Conservation (phyloP, 2,797 vertebrate species). For the Emys orbicularis region DNA sequence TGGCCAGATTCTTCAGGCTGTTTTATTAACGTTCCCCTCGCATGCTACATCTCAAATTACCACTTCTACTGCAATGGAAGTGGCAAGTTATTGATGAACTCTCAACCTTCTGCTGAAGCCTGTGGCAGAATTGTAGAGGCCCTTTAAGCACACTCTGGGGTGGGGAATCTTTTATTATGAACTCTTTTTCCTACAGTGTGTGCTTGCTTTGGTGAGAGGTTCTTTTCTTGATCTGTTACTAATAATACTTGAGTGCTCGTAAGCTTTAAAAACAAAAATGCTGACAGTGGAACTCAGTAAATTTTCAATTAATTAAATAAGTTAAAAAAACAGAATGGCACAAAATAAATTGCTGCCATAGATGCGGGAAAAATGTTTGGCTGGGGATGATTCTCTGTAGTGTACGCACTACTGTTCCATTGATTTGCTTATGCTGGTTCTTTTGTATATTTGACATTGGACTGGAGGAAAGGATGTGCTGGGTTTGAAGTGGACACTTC, state of each 20-base stretch:
- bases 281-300: neutral
- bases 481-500: neutral
- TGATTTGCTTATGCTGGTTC: neutral
- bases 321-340: neutral
- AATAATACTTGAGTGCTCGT: neutral
- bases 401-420: neutral
- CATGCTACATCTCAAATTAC: neutral
- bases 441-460: neutral
- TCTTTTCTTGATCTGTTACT: neutral
- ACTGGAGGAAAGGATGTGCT: neutral
- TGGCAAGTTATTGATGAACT: rapidly evolving
- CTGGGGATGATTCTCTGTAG: neutral
- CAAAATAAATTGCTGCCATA: neutral
- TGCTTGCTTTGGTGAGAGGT: neutral
- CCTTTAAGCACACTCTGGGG: rapidly evolving
- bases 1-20: neutral
- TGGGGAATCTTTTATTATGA: neutral
- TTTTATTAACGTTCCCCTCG: rapidly evolving
- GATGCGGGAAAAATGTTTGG: neutral
- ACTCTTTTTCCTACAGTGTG: neutral
- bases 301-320: neutral
- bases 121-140: neutral
- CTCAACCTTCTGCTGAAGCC: neutral
- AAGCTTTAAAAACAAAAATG: neutral
- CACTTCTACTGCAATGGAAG: rapidly evolving